Base-by-base conservation (phyloP, 2,113 vertebrate genomes). In the Cyanoramphus novaezelandiae region DNA sequence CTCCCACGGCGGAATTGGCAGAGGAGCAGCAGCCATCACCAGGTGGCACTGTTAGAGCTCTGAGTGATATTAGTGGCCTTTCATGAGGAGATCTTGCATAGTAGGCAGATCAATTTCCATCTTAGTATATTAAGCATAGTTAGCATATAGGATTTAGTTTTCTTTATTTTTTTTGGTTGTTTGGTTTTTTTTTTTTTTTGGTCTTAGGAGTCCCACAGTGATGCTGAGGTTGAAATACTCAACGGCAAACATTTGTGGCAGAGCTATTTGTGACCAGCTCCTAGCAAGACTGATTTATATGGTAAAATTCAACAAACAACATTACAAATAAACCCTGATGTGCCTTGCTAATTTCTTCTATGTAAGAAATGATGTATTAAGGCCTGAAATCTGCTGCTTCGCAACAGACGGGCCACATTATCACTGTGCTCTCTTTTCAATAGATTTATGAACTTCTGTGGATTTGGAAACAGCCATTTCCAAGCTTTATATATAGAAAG, bases 41-140 rank as follows among this genome's bases (percentile, higher is more conserved):
- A 91, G 77, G 41, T 76, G 84, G 78, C 81, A 72, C 72, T 84
- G 62, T 64, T 27, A 93, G 23, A 70, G 39, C 69, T 87, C 75
- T 13, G 43, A 15, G 5, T 3, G n/a, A 21, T 3, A 10, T 2
- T 14, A 17, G 5, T 3, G 7, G 8, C 3, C 69, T 39, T 50
- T 43, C 86, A 16, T 1, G 9, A 35, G 47, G 11, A 82, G 20
- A 41, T 74, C 10, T 3, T 77, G 11, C 10, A 59, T 5, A 64
- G 62, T n/a, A 63, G 31, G 49, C 76, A n/a, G 70, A 69, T 57
- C 37, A 8, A 13, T 43, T 65, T 53, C 49, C 53, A 10, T 13
- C 28, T 52, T 33, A 11, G 17, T 28, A 13, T 49, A 37, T 85
- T 43, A 52, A 63, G 70, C 64, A 31, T 35, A 46, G 41, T 63